These are phyloP conservation scores for Anoura caudifer DNA, from an alignment of 2,113 vertebrate species.

Conservation along the genomic window DNA sequence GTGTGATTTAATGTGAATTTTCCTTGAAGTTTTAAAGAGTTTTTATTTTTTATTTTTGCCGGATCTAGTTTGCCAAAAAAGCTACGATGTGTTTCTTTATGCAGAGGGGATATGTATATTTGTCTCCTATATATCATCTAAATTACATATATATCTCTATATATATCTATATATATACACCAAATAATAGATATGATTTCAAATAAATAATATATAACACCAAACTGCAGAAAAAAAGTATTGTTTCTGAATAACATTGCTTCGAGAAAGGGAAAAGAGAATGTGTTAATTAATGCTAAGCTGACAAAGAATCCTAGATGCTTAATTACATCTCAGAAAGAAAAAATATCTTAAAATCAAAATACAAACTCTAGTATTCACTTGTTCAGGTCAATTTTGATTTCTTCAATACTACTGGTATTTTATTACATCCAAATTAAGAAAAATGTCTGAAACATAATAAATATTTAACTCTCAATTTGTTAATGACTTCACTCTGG, in stretches of 20 bases:
- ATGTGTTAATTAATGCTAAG: not conserved
- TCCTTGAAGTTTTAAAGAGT: not conserved
- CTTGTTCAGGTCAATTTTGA: not conserved
- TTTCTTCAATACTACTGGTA: not conserved
- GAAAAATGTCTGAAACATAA: not conserved
- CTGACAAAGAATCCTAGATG: not conserved
- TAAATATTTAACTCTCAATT: not conserved
- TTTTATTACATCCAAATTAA: not conserved
- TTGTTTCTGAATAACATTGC: not conserved
- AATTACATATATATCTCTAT: not conserved
- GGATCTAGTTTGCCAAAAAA: not conserved
- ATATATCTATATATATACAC: not conserved
- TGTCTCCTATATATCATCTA: not conserved
- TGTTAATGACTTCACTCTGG: not conserved
- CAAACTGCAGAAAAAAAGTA: not conserved
- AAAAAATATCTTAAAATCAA: not conserved
- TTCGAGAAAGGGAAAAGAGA: not conserved
- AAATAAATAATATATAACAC: not conserved
- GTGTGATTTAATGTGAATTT: not conserved
- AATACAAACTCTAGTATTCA: not conserved
- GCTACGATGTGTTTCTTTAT: not conserved
- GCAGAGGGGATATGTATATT: not conserved
- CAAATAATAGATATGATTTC: not conserved
- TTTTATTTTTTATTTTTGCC: not conserved
- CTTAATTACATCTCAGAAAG: not conserved